Evolutionary conservation across 2,888 invertebrate species (phyloP).

Genomic region (Orthonychiurus folsomi): DNA sequence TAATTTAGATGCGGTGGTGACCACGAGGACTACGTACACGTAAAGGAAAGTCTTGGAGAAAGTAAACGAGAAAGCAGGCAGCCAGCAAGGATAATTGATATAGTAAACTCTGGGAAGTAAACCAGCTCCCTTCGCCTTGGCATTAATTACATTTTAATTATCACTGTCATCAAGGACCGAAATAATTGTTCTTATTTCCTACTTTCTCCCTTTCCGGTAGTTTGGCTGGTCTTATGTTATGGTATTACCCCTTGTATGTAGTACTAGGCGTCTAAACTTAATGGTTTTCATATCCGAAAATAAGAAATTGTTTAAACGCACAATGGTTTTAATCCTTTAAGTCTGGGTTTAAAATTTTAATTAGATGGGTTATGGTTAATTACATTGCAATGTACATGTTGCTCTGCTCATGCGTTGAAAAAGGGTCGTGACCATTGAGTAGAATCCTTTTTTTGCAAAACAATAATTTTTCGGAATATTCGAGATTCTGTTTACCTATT

Average conservation of each 20-base stretch:
- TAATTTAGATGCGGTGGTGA: too few species aligned
- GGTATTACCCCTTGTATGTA: too few species aligned
- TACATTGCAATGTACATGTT: too few species aligned
- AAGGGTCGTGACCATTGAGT: too few species aligned
- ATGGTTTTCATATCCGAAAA: neutral
- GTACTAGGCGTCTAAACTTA: too few species aligned
- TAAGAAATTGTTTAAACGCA: neutral
- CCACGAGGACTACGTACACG: neutral
- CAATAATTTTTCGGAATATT: too few species aligned
- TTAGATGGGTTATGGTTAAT: neutral
- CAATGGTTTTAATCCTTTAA: neutral
- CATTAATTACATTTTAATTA: slow-evolving; percentile 37
- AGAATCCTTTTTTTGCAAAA: too few species aligned
- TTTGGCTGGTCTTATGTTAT: neutral
- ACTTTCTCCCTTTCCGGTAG: slow-evolving; percentile 3
- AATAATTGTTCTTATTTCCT: slow-evolving; percentile 23
- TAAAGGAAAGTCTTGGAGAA: neutral
- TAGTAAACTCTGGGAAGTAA: neutral
- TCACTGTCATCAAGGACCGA: slow-evolving; percentile 30
- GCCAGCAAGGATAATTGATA: neutral
- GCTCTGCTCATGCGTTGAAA: too few species aligned
- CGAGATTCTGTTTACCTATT: too few species aligned
- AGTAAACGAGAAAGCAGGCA: neutral
- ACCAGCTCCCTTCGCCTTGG: neutral
- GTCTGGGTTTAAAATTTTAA: neutral